phyloP scores from a whole-genome alignment of 2,888 invertebrate genomes.

The Napeogenes sylphis region DNA sequence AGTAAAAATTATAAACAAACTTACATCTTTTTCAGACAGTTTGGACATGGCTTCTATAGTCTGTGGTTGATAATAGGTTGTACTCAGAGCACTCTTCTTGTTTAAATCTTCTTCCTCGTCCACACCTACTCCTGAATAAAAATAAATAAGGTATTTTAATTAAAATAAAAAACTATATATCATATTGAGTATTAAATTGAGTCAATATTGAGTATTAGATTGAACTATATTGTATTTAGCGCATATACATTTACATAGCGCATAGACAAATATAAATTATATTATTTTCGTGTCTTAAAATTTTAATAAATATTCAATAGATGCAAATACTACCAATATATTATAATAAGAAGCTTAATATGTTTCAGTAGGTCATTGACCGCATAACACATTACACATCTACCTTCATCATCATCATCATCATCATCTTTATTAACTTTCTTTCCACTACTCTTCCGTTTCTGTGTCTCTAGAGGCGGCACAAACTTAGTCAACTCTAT shows the following conservation, averaged over 20 bases:
- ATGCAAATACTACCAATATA: too few relatives aligned
- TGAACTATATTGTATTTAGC: too few relatives aligned
- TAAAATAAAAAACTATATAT: neutral
- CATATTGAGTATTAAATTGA: neutral
- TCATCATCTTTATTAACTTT: conserved; percentile 78
- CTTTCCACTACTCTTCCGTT: conserved; percentile 79
- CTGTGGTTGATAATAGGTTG: conserved; percentile 67
- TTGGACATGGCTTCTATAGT: conserved; percentile 85
- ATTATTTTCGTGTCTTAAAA: too few relatives aligned
- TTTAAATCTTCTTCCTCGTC: conserved; percentile 87
- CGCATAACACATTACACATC: too few relatives aligned
- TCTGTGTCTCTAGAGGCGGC: conserved; percentile 85
- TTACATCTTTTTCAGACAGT: conserved; percentile 91
- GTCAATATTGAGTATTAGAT: too few relatives aligned
- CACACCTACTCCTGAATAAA: conserved; percentile 39
- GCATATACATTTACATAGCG: too few relatives aligned
- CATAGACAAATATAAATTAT: too few relatives aligned
- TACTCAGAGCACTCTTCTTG: conserved; percentile 67
- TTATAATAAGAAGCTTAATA: too few relatives aligned
- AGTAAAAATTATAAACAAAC: conserved; percentile 28
- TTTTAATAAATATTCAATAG: too few relatives aligned
- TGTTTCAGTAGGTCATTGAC: too few relatives aligned
- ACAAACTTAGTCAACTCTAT: conserved; percentile 91
- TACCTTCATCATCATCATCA: conserved; percentile 48
- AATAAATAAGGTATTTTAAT: neutral